These are phyloP conservation scores for Mechanitis mazaeus DNA, from an alignment of 2,888 invertebrate genomes.

Conservation along the genomic window DNA sequence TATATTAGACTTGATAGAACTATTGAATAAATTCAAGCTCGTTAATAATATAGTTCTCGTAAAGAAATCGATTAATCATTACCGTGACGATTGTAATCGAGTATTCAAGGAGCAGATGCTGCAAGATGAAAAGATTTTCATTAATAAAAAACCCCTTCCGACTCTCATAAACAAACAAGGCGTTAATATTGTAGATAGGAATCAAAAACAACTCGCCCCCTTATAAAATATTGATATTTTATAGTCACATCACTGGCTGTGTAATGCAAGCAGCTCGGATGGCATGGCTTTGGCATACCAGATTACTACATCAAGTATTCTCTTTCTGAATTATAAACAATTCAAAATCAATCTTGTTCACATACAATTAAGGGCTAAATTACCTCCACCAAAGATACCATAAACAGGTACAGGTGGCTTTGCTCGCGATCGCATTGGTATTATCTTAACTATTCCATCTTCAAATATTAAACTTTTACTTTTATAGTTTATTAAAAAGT, in stretches of 20 bases:
- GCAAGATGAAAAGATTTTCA: slow-evolving; percentile 44
- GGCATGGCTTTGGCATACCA: slow-evolving; percentile 62
- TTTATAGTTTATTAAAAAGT: slow-evolving; percentile 66
- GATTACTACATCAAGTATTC: slow-evolving; percentile 68
- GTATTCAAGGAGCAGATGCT: slow-evolving; percentile 52
- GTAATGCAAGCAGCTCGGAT: slow-evolving; percentile 65
- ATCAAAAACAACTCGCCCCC: slow-evolving; percentile 60
- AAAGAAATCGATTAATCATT: slow-evolving; percentile 46
- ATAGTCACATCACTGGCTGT: slow-evolving; percentile 63
- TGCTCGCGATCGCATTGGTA: slow-evolving; percentile 50
- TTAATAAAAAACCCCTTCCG: slow-evolving; percentile 44
- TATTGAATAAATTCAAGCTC: slow-evolving; percentile 15
- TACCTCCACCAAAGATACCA: slow-evolving; percentile 18
- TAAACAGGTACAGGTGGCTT: slow-evolving; percentile 66
- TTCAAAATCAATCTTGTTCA: slow-evolving; percentile 31
- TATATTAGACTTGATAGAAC: slow-evolving; percentile 1
- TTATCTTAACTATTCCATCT: slow-evolving; percentile 71
- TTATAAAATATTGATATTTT: slow-evolving; percentile 74
- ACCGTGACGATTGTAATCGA: slow-evolving; percentile 41
- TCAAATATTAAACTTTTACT: slow-evolving; percentile 71
- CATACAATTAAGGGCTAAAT: slow-evolving; percentile 29
- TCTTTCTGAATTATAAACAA: slow-evolving; percentile 37
- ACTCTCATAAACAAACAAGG: slow-evolving; percentile 67
- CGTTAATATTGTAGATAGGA: slow-evolving; percentile 66
- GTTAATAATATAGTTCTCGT: slow-evolving; percentile 34